These are phyloP conservation scores for Catocala fraxini DNA, from an alignment of 2,888 invertebrate genomes.

Conservation along the genomic window DNA sequence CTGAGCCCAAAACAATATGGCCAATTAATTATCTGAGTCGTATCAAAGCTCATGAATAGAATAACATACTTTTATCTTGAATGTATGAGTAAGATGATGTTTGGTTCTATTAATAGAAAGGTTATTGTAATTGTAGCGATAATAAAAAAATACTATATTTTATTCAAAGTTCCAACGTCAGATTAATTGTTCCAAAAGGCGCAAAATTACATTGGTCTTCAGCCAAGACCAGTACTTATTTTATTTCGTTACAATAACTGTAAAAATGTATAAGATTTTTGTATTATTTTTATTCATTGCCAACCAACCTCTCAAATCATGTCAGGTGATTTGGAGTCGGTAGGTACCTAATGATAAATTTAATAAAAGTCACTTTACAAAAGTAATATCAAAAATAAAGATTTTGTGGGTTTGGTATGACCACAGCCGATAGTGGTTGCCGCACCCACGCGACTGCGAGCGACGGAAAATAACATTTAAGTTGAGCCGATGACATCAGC, in stretches of 20 bases:
- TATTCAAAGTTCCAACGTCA: no score
- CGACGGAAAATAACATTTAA: conserved; percentile 84
- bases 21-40: conserved; percentile 39
- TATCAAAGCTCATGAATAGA: conserved; percentile 8
- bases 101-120: no score
- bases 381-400: conserved; percentile 40
- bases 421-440: conserved; percentile 65
- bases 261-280: neutral
- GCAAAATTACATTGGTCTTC: no score
- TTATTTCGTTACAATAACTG: no score
- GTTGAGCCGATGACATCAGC: conserved; percentile 85
- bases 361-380: conserved; percentile 36
- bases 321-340: conserved; percentile 16
- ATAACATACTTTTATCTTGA: conserved; percentile 11
- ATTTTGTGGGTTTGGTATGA: conserved; percentile 63
- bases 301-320: conserved; percentile 12
- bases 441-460: conserved; percentile 78
- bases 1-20: conserved; percentile 50
- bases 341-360: conserved; percentile 28
- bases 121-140: no score
- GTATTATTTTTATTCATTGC: neutral
- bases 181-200: no score
- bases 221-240: no score
- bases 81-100: neutral
- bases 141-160: no score